These are phyloP conservation scores for Myiozetetes cayanensis DNA, from an alignment of 2,113 vertebrate species.

Conservation along the genomic window DNA sequence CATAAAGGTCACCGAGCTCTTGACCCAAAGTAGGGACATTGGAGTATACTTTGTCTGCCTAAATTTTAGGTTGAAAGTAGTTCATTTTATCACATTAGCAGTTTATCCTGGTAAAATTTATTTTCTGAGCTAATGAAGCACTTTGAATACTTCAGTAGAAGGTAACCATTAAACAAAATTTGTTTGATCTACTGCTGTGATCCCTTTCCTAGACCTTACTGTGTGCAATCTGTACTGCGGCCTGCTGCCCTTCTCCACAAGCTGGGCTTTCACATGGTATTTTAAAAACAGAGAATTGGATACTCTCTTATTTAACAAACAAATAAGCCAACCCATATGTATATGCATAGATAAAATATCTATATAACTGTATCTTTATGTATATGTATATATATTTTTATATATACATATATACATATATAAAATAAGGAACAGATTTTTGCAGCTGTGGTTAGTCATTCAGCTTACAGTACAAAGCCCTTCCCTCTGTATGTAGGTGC, in stretches of 20 bases:
- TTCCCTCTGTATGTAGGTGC: neutral
- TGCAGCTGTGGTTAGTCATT: neutral
- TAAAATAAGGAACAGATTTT: neutral
- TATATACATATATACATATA: too few relatives aligned
- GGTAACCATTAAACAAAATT: neutral
- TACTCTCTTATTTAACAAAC: neutral
- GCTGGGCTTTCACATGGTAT: neutral
- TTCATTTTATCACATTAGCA: neutral
- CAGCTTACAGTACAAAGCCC: neutral
- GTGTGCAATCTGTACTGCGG: accelerated
- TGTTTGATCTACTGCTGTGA: neutral
- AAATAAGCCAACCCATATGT: neutral
- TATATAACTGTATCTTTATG: accelerated
- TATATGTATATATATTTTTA: neutral
- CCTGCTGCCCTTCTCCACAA: neutral
- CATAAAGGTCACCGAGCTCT: neutral
- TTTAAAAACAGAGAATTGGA: neutral
- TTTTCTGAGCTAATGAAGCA: neutral
- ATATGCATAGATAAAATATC: neutral
- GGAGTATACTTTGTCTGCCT: neutral
- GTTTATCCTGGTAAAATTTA: neutral
- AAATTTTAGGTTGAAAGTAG: neutral
- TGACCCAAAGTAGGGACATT: neutral
- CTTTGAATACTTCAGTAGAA: neutral
- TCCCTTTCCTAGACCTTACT: neutral